A percentile compares a stretch with the other conserved stretches of the same genome.
These are phyloP conservation scores for Pammene fasciana DNA, from an alignment of 2,888 invertebrate species.

Conservation along the genomic window DNA sequence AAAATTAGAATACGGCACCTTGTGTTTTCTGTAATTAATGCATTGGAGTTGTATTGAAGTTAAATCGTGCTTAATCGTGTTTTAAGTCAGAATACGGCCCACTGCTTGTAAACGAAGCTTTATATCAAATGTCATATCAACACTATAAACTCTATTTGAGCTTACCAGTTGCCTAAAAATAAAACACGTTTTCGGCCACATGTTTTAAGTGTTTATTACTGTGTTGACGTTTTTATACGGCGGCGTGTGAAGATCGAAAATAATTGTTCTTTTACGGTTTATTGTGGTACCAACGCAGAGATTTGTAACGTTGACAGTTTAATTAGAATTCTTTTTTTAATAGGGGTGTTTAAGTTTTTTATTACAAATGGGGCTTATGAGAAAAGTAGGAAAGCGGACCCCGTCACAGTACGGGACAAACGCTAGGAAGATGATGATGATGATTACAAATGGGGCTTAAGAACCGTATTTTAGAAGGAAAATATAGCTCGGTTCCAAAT, in stretches of 20 bases:
- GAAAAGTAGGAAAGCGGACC: no score
- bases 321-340: constrained; percentile 46
- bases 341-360: constrained; percentile 18
- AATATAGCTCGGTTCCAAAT: no score
- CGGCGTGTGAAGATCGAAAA: constrained; percentile 74
- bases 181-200: constrained; percentile 59
- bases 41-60: no score
- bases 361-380: constrained; percentile 45
- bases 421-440: no score
- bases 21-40: no score
- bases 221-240: constrained; percentile 73
- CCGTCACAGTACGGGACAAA: no score
- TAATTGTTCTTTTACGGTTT: constrained; percentile 74
- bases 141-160: constrained; percentile 41
- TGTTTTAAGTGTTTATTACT: constrained; percentile 60
- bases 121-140: constrained; percentile 12
- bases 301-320: constrained; percentile 73
- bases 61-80: no score
- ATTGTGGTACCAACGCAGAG: constrained; percentile 75
- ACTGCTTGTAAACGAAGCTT: constrained; percentile 1
- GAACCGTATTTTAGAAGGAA: no score
- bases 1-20: no score
- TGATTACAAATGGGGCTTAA: constrained; percentile 45
- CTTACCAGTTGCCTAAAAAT: constrained; percentile 54
- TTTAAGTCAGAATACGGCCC: no score